Evolutionary conservation across 2,888 invertebrate species (phyloP), one percentile per base, ranked within the genome.

Genomic region (Atethmia centrago): DNA sequence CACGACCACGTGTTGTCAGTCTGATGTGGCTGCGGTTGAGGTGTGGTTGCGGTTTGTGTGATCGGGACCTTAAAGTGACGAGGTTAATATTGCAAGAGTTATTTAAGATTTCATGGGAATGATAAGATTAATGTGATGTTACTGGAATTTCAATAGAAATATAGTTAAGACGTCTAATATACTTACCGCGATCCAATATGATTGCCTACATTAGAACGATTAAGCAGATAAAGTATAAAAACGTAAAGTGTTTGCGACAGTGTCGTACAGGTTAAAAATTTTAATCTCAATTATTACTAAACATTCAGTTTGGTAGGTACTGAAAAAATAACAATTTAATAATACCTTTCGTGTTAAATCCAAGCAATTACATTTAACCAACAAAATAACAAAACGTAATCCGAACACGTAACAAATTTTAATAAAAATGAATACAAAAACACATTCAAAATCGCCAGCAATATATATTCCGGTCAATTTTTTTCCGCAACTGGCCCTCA

Each of bases 391-490:
- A 62, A 78, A 66, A 61, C 53, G n/a, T 66, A 80, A 78, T 73
- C 72, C 65, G 40, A 63, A 69, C 66, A 63, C 31, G 58, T 36
- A 68, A 25, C 55, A 58, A 70, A 82, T 74, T 71, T 64, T 70
- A 72, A 83, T 81, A 86, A 86, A 85, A 86, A 79, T 77, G 47
- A 79, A 79, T 79, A 55, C 77, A 85, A 84, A 85, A 87, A 82
- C 65, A 69, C 80, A 81, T 85, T 84, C 68, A 83, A 84, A 84
- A 87, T 78, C 74, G 70, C 75, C 73, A 62, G 74, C 77, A 65
- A 85, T 85, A 84, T 81, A 85, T 88, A 82, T 81, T 71, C 77
- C 71, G 83, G 86, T 85, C 76, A 82, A 82, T 87, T 90, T 87
- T 90, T 89, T 86, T 75, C 84, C 83, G 25, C 81, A 76, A 66